Base-by-base conservation (phyloP, 1,140 invertebrate genomes). In the Propsilocerus akamusi region DNA sequence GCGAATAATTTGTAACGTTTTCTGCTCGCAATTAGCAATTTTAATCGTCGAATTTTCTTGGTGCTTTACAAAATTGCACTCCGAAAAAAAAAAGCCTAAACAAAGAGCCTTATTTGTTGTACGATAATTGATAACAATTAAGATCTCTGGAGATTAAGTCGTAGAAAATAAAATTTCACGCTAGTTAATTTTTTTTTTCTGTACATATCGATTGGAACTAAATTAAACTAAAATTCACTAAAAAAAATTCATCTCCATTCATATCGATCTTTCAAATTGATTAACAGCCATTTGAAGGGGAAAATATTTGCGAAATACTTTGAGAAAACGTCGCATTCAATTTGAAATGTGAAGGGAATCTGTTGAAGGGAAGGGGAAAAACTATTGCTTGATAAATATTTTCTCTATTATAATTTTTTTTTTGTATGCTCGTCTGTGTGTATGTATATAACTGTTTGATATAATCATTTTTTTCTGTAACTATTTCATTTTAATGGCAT, bases 21-120 rank as follows among this genome's bases (percentile, higher is more conserved):
- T n/a, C n/a, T n/a, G n/a, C n/a, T n/a, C n/a, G n/a, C n/a, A n/a
- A n/a, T n/a, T n/a, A n/a, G n/a, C n/a, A n/a, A n/a, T n/a, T n/a
- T n/a, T n/a, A n/a, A n/a, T n/a, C n/a, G n/a, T n/a, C n/a, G n/a
- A n/a, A n/a, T n/a, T n/a, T n/a, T n/a, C n/a, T n/a, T n/a, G n/a
- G n/a, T n/a, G n/a, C n/a, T n/a, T n/a, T n/a, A n/a, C n/a, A 53
- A 53, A 54, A 41, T 26, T 26, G 6, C 12, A 46, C 26, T 49
- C 34, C 48, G 49, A 51, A 37, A 53, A 25, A 52, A 55, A 54
- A 51, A 58, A 56, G 56, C 58, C 51, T 57, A 59, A 59, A 56
- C 50, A 46, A 48, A 51, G 37, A 51, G n/a, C n/a, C n/a, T n/a
- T n/a, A n/a, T n/a, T n/a, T n/a, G n/a, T n/a, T n/a, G n/a, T n/a